Evolutionary conservation across 1,140 invertebrate species (phyloP).

Genomic region (Luehdorfia chinensis): DNA sequence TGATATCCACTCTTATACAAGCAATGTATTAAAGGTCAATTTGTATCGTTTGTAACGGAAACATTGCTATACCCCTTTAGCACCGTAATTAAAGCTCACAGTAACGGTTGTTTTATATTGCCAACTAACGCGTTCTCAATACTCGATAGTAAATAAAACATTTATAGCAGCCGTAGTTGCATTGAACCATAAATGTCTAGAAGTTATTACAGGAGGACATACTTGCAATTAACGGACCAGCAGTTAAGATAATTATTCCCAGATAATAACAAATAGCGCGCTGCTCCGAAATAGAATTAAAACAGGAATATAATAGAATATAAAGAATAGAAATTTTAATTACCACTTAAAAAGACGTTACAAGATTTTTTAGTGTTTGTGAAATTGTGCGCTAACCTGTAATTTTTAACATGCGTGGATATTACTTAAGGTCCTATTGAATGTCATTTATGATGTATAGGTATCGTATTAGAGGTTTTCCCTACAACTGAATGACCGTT

Average conservation of each 20-base stretch:
- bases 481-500: too few relatives aligned
- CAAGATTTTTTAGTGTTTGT: neutral
- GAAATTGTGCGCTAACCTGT: too few relatives aligned
- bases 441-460: too few relatives aligned
- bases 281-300: too few relatives aligned
- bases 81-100: constrained; percentile 6
- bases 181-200: constrained; percentile 4
- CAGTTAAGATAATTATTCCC: constrained; percentile 8
- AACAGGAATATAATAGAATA: too few relatives aligned
- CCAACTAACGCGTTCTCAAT: constrained; percentile 6
- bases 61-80: neutral
- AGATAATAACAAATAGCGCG: constrained; percentile 3
- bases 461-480: too few relatives aligned
- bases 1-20: too few relatives aligned
- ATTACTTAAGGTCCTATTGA: too few relatives aligned
- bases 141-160: constrained; percentile 5
- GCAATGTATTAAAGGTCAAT: too few relatives aligned
- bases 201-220: constrained; percentile 16
- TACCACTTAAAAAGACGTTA: too few relatives aligned
- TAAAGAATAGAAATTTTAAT: too few relatives aligned
- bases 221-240: constrained; percentile 3
- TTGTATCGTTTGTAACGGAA: constrained; percentile 1
- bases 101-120: constrained; percentile 13
- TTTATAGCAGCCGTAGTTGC: constrained; percentile 5
- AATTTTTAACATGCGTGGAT: too few relatives aligned